A percentile compares a stretch with the other conserved stretches of the same genome.
These are phyloP conservation scores for Beris morrisii DNA, from an alignment of 2,888 invertebrate genomes.

Conservation along the genomic window DNA sequence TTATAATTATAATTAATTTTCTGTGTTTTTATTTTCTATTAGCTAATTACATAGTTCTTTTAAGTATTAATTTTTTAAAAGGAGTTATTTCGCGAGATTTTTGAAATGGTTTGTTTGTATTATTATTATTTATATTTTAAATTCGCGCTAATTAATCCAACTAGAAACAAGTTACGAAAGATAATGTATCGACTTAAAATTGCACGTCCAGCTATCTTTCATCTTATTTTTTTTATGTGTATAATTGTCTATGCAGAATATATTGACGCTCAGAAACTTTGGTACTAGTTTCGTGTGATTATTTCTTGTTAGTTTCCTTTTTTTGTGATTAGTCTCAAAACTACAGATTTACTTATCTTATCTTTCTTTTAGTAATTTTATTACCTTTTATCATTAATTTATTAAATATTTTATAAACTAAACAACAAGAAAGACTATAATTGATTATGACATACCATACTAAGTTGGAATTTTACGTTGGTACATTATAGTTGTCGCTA, in stretches of 20 bases:
- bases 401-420: conserved; percentile 21
- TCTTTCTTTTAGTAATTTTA: conserved; percentile 9
- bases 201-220: conserved; percentile 12
- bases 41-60: too few species aligned
- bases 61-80: too few species aligned
- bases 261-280: conserved; percentile 31
- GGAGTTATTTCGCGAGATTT: too few species aligned
- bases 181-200: conserved; percentile 24
- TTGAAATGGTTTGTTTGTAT: too few species aligned
- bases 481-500: conserved; percentile 13
- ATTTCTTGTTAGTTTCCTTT: conserved; percentile 16
- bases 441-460: conserved; percentile 27
- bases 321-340: conserved; percentile 16
- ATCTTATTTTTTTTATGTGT: conserved; percentile 11
- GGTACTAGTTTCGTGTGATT: conserved; percentile 20
- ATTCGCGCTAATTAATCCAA: too few species aligned
- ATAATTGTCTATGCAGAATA: conserved; percentile 16
- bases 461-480: conserved; percentile 22
- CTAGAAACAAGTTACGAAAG: too few species aligned
- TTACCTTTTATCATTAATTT: conserved; percentile 10
- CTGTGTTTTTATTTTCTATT: too few species aligned
- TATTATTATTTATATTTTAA: too few species aligned
- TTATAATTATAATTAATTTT: too few species aligned
- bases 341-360: conserved; percentile 12
- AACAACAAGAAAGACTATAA: conserved; percentile 32